A percentile compares a stretch with the other conserved stretches of the same genome.
phyloP scores from a whole-genome alignment of 1,140 invertebrate species.

The Leguminivora glycinivorella region DNA sequence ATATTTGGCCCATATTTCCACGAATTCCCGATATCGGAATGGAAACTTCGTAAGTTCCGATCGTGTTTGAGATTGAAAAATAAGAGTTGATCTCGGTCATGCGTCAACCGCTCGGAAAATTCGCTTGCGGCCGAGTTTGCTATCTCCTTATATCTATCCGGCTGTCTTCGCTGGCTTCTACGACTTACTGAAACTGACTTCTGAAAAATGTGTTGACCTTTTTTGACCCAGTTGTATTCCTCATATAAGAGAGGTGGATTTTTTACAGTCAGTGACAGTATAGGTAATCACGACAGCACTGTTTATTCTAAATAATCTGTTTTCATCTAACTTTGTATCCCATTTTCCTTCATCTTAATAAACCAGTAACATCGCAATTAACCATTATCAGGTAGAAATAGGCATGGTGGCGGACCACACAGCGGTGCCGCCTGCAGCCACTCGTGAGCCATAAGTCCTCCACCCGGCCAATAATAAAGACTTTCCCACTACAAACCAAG shows the following conservation, averaged over 20 bases:
- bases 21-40: conserved; percentile 17
- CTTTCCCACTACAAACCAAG: conserved; percentile 48
- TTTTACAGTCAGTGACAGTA: too few relatives aligned
- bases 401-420: conserved; percentile 56
- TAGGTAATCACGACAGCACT: too few relatives aligned
- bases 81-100: conserved; percentile 18
- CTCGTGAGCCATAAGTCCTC: conserved; percentile 63
- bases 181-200: not conserved
- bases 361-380: conserved; percentile 39
- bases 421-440: conserved; percentile 54
- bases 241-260: too few relatives aligned
- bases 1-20: conserved; percentile 15
- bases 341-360: conserved; percentile 31
- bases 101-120: conserved; percentile 6
- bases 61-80: conserved; percentile 9
- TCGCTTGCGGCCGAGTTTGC: not conserved
- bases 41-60: conserved; percentile 18
- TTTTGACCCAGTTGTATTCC: not conserved
- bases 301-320: not conserved
- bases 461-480: conserved; percentile 55
- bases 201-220: not conserved
- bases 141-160: not conserved
- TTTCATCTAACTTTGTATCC: conserved; percentile 24
- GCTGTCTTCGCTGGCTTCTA: not conserved
- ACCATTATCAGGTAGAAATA: conserved; percentile 47